Conservation (phyloP, 2,113 vertebrate genomes). For the Oenanthe melanoleuca region DNA sequence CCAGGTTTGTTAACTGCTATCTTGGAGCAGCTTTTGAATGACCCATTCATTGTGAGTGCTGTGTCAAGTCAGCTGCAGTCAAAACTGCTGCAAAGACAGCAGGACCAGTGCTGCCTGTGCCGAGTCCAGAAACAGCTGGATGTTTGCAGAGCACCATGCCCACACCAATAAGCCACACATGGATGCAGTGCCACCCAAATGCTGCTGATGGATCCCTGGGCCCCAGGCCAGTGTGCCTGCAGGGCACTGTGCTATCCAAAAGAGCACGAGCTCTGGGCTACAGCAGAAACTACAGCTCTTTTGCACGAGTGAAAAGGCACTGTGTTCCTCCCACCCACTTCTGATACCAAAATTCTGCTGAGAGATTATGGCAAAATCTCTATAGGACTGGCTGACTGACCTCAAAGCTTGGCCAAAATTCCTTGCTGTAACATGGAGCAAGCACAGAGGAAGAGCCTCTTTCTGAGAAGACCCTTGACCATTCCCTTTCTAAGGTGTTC, state of each 20-base stretch:
- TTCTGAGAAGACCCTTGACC: background rate
- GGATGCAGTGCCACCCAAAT: background rate
- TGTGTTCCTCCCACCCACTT: background rate
- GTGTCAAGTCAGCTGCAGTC: background rate
- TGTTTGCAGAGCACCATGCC: background rate
- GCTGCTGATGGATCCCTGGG: background rate
- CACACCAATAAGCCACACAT: accelerated
- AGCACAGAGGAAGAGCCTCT: background rate
- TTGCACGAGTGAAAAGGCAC: background rate
- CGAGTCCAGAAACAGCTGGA: background rate
- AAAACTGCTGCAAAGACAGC: background rate
- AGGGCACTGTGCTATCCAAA: background rate
- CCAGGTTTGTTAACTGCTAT: background rate
- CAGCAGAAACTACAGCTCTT: background rate
- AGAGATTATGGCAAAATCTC: background rate
- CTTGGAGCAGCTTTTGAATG: background rate
- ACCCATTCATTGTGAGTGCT: background rate
- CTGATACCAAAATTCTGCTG: background rate
- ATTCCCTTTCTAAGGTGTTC: background rate
- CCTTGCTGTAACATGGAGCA: background rate
- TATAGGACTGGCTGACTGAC: background rate
- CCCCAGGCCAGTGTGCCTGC: background rate
- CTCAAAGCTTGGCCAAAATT: background rate
- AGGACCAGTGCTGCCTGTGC: background rate
- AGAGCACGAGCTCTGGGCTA: background rate